Conservation (phyloP, 2,113 vertebrate species). For the Prunella fulvescens region DNA sequence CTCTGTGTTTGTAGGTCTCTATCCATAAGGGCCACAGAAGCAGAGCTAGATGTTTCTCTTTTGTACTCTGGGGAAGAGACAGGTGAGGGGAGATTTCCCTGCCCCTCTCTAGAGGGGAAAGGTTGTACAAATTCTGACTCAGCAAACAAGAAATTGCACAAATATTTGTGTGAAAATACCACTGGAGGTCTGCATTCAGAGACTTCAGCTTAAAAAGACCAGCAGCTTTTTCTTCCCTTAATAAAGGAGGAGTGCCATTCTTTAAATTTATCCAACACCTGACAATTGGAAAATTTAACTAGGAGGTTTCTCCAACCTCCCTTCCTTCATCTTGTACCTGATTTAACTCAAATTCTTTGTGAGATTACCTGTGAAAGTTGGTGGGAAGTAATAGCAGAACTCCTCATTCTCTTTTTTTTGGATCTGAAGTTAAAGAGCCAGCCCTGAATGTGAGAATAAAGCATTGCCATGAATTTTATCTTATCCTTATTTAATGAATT, state of each 20-base stretch:
- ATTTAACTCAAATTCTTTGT: neutral
- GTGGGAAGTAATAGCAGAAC: neutral
- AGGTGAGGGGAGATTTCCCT: neutral
- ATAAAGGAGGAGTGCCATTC: neutral
- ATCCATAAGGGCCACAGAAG: neutral
- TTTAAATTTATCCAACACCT: neutral
- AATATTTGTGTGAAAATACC: neutral
- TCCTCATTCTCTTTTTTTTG: neutral
- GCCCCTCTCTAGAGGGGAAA: neutral
- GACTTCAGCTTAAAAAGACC: neutral
- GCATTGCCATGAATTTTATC: neutral
- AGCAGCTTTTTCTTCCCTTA: neutral
- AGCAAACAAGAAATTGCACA: neutral
- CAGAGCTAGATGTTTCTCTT: neutral
- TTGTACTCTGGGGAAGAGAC: neutral
- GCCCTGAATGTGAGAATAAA: neutral
- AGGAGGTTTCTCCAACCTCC: neutral
- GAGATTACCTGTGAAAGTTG: neutral
- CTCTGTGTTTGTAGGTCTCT: neutral
- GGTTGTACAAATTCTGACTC: neutral
- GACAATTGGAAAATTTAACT: neutral
- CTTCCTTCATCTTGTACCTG: neutral
- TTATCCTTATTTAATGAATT: neutral
- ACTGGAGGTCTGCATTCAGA: neutral
- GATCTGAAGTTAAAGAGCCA: neutral